phyloP scores from a whole-genome alignment of 2,113 vertebrate genomes.

The Cygnus buccinator region DNA sequence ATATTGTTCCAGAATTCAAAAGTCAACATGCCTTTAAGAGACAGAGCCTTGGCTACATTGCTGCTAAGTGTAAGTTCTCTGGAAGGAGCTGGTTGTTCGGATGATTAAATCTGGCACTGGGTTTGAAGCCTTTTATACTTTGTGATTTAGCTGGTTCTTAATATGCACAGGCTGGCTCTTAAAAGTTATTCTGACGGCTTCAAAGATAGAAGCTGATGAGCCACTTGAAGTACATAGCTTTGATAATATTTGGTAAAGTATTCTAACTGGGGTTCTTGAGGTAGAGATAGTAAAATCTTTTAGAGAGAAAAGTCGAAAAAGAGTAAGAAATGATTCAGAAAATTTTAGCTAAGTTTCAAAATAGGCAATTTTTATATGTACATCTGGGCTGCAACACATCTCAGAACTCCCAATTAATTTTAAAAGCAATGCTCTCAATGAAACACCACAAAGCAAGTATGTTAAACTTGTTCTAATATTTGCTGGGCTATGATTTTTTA shows the following conservation, averaged over 20 bases:
- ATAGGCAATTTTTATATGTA: background rate
- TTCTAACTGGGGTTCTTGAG: background rate
- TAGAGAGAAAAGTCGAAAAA: background rate
- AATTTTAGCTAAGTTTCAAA: background rate
- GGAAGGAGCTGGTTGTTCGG: background rate
- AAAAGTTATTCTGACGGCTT: background rate
- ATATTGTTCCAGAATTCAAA: slow-evolving; percentile 30
- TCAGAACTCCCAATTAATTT: background rate
- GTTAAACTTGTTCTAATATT: background rate
- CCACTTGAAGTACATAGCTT: background rate
- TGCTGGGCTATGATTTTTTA: background rate
- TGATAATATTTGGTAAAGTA: background rate
- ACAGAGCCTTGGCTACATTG: background rate
- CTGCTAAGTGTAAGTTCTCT: background rate
- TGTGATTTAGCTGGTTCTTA: slow-evolving; percentile 14
- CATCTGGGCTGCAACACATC: background rate
- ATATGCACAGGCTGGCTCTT: background rate
- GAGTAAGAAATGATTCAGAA: background rate
- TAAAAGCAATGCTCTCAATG: background rate
- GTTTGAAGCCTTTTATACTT: background rate
- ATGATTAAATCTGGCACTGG: background rate
- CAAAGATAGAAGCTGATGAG: background rate
- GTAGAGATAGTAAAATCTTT: background rate
- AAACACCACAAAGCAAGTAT: background rate
- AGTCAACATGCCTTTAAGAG: background rate